A percentile compares a stretch with the other conserved stretches of the same genome.
These are phyloP conservation scores for Sitophilus oryzae DNA, from an alignment of 1,140 invertebrate genomes.

Conservation along the genomic window DNA sequence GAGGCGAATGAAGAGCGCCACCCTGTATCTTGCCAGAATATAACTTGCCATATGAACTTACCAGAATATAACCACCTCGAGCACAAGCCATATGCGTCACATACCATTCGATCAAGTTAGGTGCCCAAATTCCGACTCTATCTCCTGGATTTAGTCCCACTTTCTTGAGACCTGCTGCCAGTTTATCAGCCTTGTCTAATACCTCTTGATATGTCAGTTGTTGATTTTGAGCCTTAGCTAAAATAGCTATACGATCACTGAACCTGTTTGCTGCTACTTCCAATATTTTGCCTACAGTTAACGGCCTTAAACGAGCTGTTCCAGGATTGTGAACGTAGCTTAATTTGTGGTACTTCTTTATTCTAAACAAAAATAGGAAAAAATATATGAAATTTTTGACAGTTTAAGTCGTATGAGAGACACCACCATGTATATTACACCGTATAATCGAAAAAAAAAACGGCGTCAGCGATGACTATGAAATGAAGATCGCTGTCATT, in stretches of 20 bases:
- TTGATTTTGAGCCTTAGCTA: constrained; percentile 55
- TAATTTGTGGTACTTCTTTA: constrained; percentile 1
- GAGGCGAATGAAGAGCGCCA: too few relatives aligned
- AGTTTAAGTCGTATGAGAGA: too few relatives aligned
- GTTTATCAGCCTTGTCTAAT: constrained; percentile 60
- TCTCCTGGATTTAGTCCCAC: constrained; percentile 77
- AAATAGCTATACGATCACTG: constrained; percentile 54
- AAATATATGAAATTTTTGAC: too few relatives aligned
- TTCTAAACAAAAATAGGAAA: too few relatives aligned
- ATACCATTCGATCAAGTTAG: constrained; percentile 80
- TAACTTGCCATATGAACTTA: constrained; percentile 39
- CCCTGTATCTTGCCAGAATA: background rate
- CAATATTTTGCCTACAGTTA: constrained; percentile 58
- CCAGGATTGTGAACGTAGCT: constrained; percentile 52
- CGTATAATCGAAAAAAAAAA: too few relatives aligned
- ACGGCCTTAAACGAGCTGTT: constrained; percentile 48
- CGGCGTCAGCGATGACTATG: too few relatives aligned
- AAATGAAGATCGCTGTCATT: too few relatives aligned
- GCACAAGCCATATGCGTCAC: constrained; percentile 69
- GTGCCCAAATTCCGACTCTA: constrained; percentile 80
- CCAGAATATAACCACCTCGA: constrained; percentile 74
- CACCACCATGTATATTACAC: too few relatives aligned
- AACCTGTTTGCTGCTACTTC: constrained; percentile 51
- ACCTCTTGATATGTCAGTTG: constrained; percentile 59
- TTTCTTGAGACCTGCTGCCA: constrained; percentile 73